Base-by-base conservation (phyloP, 2,113 vertebrate genomes). In the Cyanoliseus patagonus region DNA sequence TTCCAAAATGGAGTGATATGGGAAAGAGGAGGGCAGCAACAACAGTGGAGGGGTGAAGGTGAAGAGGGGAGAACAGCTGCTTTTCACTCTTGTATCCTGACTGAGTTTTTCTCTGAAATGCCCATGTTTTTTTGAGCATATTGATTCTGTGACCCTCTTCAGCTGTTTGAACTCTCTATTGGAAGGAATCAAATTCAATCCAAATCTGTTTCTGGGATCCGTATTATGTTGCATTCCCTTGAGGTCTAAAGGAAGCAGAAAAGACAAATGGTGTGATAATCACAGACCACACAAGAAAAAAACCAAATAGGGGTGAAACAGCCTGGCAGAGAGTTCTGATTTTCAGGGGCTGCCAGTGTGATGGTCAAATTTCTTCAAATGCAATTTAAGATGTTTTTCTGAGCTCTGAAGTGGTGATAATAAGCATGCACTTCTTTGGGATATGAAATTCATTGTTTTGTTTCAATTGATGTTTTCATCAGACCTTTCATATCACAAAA, bases 231-330 rank as follows among this genome's bases (percentile, higher is more conserved):
- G 69, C 68, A 84, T 93, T 89, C 83, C 69, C 72, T 68, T 30
- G 88, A 92, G 78, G 30, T 74, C 72, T 77, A 42, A 69, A 92
- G 53, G 88, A 83, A 68, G 62, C 5, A 6, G 61, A 61, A 91
- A 89, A 89, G 93, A 97, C 96, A 97, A 97, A 95, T 57, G 59
- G 76, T 83, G 63, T 81, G 74, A 91, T 95, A 95, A 85, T 91
- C 64, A 44, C 37, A 88, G 82, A 86, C 68, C 70, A 78, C 35
- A 85, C 41, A 75, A 69, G 73, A 73, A 84, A 94, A 73, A 68
- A 14, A 3, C 23, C 53, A 69, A 63, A 51, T 31, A 92, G 51
- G 31, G 55, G 42, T 85, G 90, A 97, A 90, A 86, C 31, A 49
- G n/a, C 20, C n/a, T 46, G 37, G 17, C 35, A 86, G 11, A 86